A percentile compares a stretch with the other conserved stretches of the same genome.
Evolutionary conservation across 2,888 invertebrate genomes (phyloP).

Genomic region (Acanthoscelides obtectus): DNA sequence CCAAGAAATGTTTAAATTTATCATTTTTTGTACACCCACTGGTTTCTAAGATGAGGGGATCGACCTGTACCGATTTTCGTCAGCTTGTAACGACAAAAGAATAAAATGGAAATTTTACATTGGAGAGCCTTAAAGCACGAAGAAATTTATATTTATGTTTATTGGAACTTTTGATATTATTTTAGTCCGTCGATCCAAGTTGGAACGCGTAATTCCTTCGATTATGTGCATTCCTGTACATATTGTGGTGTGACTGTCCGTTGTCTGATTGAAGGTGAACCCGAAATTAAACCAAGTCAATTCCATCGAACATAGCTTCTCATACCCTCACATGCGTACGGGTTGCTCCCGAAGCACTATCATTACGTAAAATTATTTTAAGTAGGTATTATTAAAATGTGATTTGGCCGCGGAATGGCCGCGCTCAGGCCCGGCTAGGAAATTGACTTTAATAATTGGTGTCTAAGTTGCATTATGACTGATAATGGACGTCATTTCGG

Average conservation of each 20-base stretch:
- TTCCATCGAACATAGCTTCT: not conserved
- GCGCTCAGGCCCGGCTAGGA: constrained; percentile 23
- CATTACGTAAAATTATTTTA: constrained; percentile 35
- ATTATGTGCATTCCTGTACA: too few species aligned
- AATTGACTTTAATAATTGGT: constrained; percentile 34
- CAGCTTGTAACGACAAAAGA: too few species aligned
- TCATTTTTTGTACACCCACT: too few species aligned
- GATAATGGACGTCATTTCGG: constrained; percentile 26
- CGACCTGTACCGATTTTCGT: too few species aligned
- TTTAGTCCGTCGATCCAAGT: too few species aligned
- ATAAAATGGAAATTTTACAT: too few species aligned
- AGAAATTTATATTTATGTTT: too few species aligned
- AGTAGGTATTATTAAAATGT: constrained; percentile 37
- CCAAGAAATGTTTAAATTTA: too few species aligned
- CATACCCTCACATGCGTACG: constrained; percentile 5
- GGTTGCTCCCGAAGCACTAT: constrained; percentile 23
- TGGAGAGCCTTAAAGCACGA: too few species aligned
- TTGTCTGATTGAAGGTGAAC: not conserved
- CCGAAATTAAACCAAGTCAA: not conserved
- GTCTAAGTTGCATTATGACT: constrained; percentile 30
- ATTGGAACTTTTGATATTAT: too few species aligned
- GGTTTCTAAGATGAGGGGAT: too few species aligned
- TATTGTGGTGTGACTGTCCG: not conserved
- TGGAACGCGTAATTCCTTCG: too few species aligned
- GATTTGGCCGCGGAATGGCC: constrained; percentile 26